Evolutionary conservation across 2,797 vertebrate species (phyloP).

Genomic region (Pangasius krempfi): DNA sequence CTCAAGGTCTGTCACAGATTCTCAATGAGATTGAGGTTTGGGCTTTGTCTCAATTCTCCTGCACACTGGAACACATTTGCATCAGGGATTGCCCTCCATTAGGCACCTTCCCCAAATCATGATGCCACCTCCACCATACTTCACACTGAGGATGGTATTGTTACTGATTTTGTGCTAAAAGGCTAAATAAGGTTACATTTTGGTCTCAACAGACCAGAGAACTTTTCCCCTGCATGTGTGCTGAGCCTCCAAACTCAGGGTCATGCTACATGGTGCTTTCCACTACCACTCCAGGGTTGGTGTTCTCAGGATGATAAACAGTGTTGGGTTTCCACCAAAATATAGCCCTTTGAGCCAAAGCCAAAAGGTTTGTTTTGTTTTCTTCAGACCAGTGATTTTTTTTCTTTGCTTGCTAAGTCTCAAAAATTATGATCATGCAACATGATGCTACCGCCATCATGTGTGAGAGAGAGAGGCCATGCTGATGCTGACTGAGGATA

Average conservation of each 20-base stretch:
- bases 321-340: too few relatives aligned
- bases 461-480: neutral
- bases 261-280: too few relatives aligned
- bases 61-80: neutral
- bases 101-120: too few relatives aligned
- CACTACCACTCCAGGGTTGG: too few relatives aligned
- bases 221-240: neutral
- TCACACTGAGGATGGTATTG: neutral
- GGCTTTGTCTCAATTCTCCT: neutral
- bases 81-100: neutral
- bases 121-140: neutral
- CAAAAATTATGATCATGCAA: too few relatives aligned
- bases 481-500: neutral
- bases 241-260: neutral
- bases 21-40: neutral
- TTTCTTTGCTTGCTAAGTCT: neutral
- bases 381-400: neutral
- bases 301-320: too few relatives aligned
- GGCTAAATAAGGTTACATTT: neutral
- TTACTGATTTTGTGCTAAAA: neutral
- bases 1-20: neutral
- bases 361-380: neutral
- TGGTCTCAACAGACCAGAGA: neutral
- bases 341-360: too few relatives aligned
- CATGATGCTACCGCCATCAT: neutral